Evolutionary conservation across 2,888 invertebrate species (phyloP).

Genomic region (Drosophila emarginata): DNA sequence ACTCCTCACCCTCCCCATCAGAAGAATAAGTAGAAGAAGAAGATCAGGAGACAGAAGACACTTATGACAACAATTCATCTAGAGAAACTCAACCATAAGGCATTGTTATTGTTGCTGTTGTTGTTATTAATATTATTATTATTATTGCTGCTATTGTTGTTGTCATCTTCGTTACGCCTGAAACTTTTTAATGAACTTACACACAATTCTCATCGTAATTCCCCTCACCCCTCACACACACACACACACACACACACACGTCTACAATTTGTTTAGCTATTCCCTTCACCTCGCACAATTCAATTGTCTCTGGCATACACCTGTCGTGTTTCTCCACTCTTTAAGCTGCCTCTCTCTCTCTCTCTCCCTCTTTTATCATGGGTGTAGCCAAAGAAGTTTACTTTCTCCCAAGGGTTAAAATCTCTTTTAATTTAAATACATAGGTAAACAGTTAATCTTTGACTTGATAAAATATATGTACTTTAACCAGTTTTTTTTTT

Average conservation of each 20-base stretch:
- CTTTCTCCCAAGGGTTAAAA: background rate
- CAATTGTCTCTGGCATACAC: conserved; percentile 50
- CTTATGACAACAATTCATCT: conserved; percentile 40
- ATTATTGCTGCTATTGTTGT: conserved; percentile 8
- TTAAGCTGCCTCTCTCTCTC: background rate
- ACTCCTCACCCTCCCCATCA: background rate
- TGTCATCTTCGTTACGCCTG: conserved; percentile 47
- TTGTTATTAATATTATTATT: conserved; percentile 9
- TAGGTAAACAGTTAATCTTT: no score
- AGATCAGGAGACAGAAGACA: conserved; percentile 13
- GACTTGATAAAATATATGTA: no score
- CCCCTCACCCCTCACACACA: background rate
- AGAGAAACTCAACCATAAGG: conserved; percentile 20
- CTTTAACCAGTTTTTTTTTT: no score
- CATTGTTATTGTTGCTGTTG: background rate
- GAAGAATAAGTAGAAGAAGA: conserved; percentile 6
- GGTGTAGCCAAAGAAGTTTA: background rate
- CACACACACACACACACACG: background rate
- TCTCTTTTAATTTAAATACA: no score
- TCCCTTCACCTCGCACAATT: conserved; percentile 42
- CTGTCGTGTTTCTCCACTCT: conserved; percentile 3
- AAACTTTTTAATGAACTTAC: conserved; percentile 41
- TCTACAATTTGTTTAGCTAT: background rate
- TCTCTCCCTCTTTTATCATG: conserved; percentile 15
- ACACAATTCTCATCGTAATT: conserved; percentile 2